A percentile compares a stretch with the other conserved stretches of the same genome.
phyloP scores from a whole-genome alignment of 2,888 invertebrate species.

The Phrixothrix hirtus region DNA sequence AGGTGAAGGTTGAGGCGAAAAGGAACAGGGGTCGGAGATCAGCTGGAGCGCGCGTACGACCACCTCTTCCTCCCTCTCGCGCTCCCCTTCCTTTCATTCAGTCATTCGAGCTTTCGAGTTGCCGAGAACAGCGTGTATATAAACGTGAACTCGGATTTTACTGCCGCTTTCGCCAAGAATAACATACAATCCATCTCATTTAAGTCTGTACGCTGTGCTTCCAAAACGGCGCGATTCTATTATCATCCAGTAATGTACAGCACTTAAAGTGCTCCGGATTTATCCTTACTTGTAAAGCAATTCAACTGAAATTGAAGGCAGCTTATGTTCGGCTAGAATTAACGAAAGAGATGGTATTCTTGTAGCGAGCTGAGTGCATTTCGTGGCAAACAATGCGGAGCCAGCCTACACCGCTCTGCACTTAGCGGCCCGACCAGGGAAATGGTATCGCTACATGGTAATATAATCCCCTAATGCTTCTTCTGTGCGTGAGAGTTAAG shows the following conservation, averaged over 20 bases:
- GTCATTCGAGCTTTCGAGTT: slow-evolving; percentile 41
- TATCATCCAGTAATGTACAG: slow-evolving; percentile 20
- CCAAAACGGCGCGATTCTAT: slow-evolving; percentile 21
- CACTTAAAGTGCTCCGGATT: slow-evolving; percentile 29
- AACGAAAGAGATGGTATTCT: slow-evolving; percentile 39
- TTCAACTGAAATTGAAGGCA: slow-evolving; percentile 29
- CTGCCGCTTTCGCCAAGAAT: slow-evolving; percentile 25
- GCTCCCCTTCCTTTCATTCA: slow-evolving; percentile 41
- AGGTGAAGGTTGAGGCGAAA: slow-evolving; percentile 50
- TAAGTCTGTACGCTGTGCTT: slow-evolving; percentile 11
- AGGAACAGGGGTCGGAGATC: slow-evolving; percentile 37
- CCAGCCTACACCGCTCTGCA: slow-evolving; percentile 49
- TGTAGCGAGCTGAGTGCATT: slow-evolving; percentile 43
- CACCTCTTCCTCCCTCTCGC: slow-evolving; percentile 24
- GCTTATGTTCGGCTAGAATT: slow-evolving; percentile 36
- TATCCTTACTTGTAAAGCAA: slow-evolving; percentile 26
- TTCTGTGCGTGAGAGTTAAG: slow-evolving; percentile 32
- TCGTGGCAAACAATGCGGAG: slow-evolving; percentile 48
- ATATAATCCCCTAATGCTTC: slow-evolving; percentile 38
- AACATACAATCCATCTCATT: slow-evolving; percentile 27
- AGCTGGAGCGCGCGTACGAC: slow-evolving; percentile 42
- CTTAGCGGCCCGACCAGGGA: slow-evolving; percentile 45
- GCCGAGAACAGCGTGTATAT: slow-evolving; percentile 38
- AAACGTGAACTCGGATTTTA: slow-evolving; percentile 29
- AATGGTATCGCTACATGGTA: slow-evolving; percentile 40